Evolutionary conservation across 2,888 invertebrate genomes (phyloP), one percentile per base, ranked within the genome.

Genomic region (Aleiodes testaceus): DNA sequence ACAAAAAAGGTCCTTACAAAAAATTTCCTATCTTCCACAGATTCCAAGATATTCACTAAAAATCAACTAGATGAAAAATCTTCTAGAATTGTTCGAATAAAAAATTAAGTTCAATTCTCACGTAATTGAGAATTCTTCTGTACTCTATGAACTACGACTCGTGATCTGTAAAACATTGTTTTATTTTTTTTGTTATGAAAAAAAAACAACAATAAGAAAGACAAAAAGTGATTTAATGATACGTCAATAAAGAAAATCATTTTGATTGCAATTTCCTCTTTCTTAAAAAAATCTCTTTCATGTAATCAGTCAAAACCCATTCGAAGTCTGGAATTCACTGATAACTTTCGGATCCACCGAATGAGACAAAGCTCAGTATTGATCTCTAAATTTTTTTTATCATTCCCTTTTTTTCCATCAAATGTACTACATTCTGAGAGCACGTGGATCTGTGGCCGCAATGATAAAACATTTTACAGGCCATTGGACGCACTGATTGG

Each of bases 221-320:
- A 80, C 79, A 75, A 79, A 81, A 79, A 79, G 78, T 81, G 79
- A 82, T 80, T 79, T 71, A 59, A 74, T 77, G 73, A 75, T 80
- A 80, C 74, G 76, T 79, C 79, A 81, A 81, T 78, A 82, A 81
- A 81, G 72, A 63, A 70, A 73, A 16, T 77, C 74, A 79, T 82
- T 82, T 80, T 77, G 72, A 80, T 80, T 79, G 74, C 16, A 65
- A 52, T 36, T 36, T 20, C 30, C n/a, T 36, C 12, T 49, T 49
- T 26, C 30, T 20, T 7, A 36, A 14, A 49, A 49, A 30, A 49
- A 55, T 30, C 26, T 12, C 12, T 22, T 59, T 55, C 49, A 52
- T 14, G 36, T 59, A 47, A 47, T 55, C 36, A 47, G 42, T 61
- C 47, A 9, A 59, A 22, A 59, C 30, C 22, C 45, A 2, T 50